These are phyloP conservation scores for Venturia canescens DNA, from an alignment of 1,140 invertebrate species.

Conservation along the genomic window DNA sequence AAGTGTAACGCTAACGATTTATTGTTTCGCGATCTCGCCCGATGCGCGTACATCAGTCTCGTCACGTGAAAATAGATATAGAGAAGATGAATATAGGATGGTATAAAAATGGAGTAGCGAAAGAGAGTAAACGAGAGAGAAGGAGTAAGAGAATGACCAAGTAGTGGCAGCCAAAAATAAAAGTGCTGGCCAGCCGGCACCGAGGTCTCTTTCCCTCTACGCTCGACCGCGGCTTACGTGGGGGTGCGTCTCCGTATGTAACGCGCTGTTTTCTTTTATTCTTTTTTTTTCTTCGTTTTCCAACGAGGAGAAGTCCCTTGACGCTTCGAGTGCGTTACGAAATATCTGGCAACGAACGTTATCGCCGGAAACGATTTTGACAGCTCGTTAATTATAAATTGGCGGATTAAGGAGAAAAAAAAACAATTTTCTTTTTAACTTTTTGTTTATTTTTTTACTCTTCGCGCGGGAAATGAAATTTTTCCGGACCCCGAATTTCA, in stretches of 20 bases:
- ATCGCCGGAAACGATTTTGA: background rate
- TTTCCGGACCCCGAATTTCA: too few relatives aligned
- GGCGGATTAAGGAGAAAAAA: too few relatives aligned
- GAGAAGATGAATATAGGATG: slow-evolving; percentile 7
- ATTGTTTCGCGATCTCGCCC: slow-evolving; percentile 18
- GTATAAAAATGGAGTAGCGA: slow-evolving; percentile 33
- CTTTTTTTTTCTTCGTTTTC: background rate
- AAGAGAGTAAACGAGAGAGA: background rate
- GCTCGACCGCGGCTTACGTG: background rate
- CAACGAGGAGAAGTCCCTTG: background rate
- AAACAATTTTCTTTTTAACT: too few relatives aligned
- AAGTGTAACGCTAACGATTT: background rate
- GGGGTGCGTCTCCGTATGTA: slow-evolving; percentile 18
- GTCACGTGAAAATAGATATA: slow-evolving; percentile 26
- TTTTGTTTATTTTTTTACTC: background rate
- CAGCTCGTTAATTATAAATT: background rate
- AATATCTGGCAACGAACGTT: background rate
- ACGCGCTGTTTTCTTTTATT: slow-evolving; percentile 5
- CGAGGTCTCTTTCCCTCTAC: slow-evolving; percentile 27
- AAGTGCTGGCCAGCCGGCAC: slow-evolving; percentile 34
- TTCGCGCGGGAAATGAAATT: background rate
- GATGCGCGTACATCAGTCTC: background rate
- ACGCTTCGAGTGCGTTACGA: background rate
- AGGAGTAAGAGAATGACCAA: slow-evolving; percentile 23
- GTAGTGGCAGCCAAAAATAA: slow-evolving; percentile 37